phyloP scores from a whole-genome alignment of 2,113 vertebrate species.

The Ia io region DNA sequence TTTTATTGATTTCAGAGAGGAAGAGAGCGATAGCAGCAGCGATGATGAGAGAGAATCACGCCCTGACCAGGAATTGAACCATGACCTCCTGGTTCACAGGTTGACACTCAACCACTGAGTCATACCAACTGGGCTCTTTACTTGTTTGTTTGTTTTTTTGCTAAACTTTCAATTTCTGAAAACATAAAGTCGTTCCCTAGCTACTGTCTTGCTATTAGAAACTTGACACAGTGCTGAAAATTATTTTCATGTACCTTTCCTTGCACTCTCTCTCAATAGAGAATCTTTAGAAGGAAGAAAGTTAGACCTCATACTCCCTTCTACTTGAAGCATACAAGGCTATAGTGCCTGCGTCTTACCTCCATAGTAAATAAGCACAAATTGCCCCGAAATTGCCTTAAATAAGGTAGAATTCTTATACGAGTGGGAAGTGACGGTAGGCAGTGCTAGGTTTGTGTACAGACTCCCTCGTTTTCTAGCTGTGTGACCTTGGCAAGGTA shows the following conservation, averaged over 20 bases:
- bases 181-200: not conserved
- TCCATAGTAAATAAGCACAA: not conserved
- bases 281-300: conserved; percentile 13
- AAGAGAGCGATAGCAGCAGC: too few relatives aligned
- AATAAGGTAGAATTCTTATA: not conserved
- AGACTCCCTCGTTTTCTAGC: not conserved
- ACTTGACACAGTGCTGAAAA: not conserved
- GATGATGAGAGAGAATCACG: too few relatives aligned
- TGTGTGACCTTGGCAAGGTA: not conserved
- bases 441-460: not conserved
- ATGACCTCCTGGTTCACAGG: too few relatives aligned
- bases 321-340: not conserved
- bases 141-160: not conserved
- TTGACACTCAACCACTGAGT: too few relatives aligned
- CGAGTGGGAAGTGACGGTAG: not conserved
- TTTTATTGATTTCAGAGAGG: too few relatives aligned
- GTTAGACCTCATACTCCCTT: not conserved
- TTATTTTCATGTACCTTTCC: not conserved
- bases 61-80: too few relatives aligned
- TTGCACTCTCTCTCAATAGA: not conserved
- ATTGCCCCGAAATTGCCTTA: not conserved
- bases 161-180: conserved; percentile 46
- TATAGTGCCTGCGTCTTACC: not conserved
- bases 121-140: too few relatives aligned
- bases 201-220: conserved; percentile 32